phyloP scores from a whole-genome alignment of 2,797 vertebrate genomes.

The Sparidentex hasta region DNA sequence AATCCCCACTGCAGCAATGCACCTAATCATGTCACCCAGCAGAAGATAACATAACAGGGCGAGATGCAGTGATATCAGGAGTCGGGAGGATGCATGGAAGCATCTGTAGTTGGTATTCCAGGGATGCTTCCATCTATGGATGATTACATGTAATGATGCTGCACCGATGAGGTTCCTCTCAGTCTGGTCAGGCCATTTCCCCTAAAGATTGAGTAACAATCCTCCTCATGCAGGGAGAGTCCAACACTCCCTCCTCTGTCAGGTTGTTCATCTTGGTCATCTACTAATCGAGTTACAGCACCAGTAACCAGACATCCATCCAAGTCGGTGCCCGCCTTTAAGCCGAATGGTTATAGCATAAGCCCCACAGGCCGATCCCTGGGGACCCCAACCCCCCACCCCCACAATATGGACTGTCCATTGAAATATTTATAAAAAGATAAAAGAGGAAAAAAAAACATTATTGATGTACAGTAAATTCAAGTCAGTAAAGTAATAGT shows the following conservation, averaged over 20 bases:
- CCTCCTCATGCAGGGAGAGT: conserved; percentile 14
- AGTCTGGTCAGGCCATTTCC: conserved; percentile 16
- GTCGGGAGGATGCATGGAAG: neutral
- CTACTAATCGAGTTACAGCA: conserved; percentile 25
- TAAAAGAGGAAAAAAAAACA: neutral
- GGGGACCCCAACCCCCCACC: too few relatives aligned
- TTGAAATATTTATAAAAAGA: too few relatives aligned
- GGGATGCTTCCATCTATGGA: neutral
- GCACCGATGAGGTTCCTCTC: conserved; percentile 1
- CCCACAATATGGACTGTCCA: neutral
- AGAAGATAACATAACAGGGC: neutral
- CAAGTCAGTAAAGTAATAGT: neutral
- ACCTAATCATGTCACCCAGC: conserved; percentile 4
- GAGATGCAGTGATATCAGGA: conserved; percentile 12
- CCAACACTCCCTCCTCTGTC: conserved; percentile 12
- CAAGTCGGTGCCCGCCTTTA: neutral
- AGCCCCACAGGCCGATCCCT: too few relatives aligned
- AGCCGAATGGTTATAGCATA: neutral
- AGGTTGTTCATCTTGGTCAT: conserved; percentile 19
- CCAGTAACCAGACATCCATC: neutral
- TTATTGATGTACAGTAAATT: neutral
- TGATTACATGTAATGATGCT: neutral
- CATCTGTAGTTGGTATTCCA: conserved; percentile 7
- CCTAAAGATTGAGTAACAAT: conserved; percentile 9
- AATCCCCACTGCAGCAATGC: conserved; percentile 13